phyloP scores from a whole-genome alignment of 2,888 invertebrate genomes.

The Blastobasis adustella region DNA sequence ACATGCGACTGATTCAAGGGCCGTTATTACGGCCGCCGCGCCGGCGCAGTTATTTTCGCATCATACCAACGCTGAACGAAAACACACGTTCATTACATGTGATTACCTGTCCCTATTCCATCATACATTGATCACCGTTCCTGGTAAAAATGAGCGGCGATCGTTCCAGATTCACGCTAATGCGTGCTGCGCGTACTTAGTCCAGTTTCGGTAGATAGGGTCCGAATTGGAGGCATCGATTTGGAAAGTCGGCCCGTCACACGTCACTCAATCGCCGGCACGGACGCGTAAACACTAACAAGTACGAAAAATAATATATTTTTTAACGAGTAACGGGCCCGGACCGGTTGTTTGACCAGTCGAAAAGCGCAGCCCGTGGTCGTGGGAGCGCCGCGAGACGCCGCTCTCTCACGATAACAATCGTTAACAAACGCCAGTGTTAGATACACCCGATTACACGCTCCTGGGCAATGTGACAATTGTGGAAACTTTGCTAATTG shows the following conservation, averaged over 20 bases:
- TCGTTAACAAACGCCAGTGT: not conserved
- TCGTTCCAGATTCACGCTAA: not conserved
- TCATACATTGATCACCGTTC: no score
- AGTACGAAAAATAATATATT: not conserved
- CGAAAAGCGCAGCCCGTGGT: constrained; percentile 36
- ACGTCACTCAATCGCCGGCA: not conserved
- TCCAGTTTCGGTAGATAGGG: not conserved
- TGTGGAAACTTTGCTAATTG: no score
- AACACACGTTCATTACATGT: no score
- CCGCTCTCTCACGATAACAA: constrained; percentile 4
- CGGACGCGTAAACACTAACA: constrained; percentile 1
- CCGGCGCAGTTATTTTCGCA: constrained; percentile 1
- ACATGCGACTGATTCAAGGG: constrained; percentile 1
- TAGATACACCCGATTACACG: constrained; percentile 3
- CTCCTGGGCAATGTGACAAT: not conserved
- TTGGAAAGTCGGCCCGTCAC: not conserved
- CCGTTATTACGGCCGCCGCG: not conserved
- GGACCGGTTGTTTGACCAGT: constrained; percentile 26
- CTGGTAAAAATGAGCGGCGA: no score
- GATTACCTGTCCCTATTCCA: no score
- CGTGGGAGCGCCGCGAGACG: constrained; percentile 1
- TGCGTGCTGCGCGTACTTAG: not conserved
- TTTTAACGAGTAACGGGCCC: constrained; percentile 12
- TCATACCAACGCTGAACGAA: not conserved
- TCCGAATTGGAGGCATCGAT: not conserved